Evolutionary conservation across 2,113 vertebrate genomes (phyloP).

Genomic region (Microtus pennsylvanicus): DNA sequence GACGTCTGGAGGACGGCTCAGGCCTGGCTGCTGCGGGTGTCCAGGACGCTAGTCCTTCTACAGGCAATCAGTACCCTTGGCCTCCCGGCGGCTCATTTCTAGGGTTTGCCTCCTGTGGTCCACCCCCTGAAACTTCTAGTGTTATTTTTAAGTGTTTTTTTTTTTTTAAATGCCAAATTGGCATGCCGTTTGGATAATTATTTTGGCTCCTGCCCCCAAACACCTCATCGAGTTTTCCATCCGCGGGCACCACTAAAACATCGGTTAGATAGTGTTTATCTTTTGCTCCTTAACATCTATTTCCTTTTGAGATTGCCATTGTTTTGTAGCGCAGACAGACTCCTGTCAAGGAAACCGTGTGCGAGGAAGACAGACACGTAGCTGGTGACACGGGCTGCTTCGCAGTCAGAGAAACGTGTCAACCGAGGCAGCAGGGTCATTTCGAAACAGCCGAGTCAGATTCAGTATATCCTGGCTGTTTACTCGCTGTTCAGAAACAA

Average conservation of each 20-base stretch:
- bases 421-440: background rate
- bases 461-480: background rate
- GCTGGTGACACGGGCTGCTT: fast-evolving
- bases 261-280: background rate
- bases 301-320: background rate
- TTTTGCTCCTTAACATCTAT: background rate
- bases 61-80: background rate
- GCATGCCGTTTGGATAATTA: background rate
- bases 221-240: background rate
- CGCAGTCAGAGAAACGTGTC: background rate
- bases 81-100: background rate
- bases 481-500: background rate
- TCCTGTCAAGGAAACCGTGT: background rate
- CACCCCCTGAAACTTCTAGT: background rate
- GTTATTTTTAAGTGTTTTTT: background rate
- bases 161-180: background rate
- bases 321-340: conserved; percentile 1
- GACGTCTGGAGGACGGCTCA: background rate
- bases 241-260: background rate
- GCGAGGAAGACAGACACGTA: background rate
- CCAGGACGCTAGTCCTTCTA: background rate
- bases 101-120: background rate
- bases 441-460: background rate
- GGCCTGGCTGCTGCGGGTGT: background rate
- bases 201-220: background rate